Percentiles rank a stretch among this genome's conserved stretches.
Evolutionary conservation across 2,888 invertebrate species (phyloP).

Genomic region (Euclidia mi): DNA sequence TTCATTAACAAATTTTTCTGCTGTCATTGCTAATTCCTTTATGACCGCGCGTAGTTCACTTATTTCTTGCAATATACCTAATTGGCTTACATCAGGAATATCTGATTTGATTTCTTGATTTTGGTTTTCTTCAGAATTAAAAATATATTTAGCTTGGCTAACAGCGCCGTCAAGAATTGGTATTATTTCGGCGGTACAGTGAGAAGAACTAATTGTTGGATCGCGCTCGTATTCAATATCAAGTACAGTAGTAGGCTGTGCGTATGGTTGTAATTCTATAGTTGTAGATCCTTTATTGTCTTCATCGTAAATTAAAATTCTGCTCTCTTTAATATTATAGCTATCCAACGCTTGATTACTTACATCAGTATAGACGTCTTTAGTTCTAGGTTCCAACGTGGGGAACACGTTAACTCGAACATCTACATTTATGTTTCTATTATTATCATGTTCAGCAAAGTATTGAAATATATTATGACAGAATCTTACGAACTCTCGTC

Average conservation of each 20-base stretch:
- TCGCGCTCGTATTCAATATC: slow-evolving; percentile 24
- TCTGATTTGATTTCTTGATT: slow-evolving; percentile 34
- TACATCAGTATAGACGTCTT: slow-evolving; percentile 37
- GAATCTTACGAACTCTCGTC: slow-evolving; percentile 56
- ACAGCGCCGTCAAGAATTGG: slow-evolving; percentile 72
- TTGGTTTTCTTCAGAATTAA: slow-evolving; percentile 50
- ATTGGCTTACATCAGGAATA: slow-evolving; percentile 49
- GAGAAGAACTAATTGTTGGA: slow-evolving; percentile 12
- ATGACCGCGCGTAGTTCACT: slow-evolving; percentile 70
- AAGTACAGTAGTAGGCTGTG: neutral
- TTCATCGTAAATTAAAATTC: slow-evolving; percentile 24
- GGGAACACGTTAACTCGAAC: slow-evolving; percentile 73
- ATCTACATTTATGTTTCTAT: slow-evolving; percentile 71
- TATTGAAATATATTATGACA: slow-evolving; percentile 68
- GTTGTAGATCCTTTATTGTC: slow-evolving; percentile 20
- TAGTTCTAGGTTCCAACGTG: slow-evolving; percentile 34
- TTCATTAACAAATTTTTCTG: slow-evolving; percentile 68
- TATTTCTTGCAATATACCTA: slow-evolving; percentile 71
- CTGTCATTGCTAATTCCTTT: slow-evolving; percentile 66
- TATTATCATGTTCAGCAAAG: slow-evolving; percentile 60
- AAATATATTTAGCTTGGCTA: slow-evolving; percentile 70
- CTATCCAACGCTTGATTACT: slow-evolving; percentile 22
- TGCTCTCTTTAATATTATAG: slow-evolving; percentile 29
- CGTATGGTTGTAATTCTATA: slow-evolving; percentile 8
- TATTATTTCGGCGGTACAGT: slow-evolving; percentile 63